phyloP scores from a whole-genome alignment of 2,888 invertebrate species.

The Lasioglossum calceatum region DNA sequence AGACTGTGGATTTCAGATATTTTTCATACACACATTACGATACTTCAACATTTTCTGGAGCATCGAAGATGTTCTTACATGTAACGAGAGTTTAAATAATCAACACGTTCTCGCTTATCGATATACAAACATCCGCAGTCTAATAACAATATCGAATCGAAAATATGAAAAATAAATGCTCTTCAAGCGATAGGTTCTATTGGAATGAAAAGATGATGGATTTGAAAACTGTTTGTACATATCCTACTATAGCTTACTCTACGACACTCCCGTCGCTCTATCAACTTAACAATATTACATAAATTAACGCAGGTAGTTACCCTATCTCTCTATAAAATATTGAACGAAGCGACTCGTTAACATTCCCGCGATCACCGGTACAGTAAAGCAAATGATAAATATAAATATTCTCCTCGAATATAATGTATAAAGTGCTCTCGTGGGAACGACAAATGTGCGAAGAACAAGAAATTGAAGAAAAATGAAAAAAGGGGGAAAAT shows the following conservation, averaged over 20 bases:
- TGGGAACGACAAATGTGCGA: neutral
- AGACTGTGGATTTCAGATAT: neutral
- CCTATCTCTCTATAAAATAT: constrained; percentile 17
- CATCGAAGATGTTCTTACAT: neutral
- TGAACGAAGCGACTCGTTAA: constrained; percentile 1
- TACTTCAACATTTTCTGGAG: neutral
- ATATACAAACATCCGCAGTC: neutral
- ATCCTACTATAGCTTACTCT: constrained; percentile 13
- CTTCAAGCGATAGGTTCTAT: neutral
- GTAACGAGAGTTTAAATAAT: neutral
- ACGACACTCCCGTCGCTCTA: constrained; percentile 10
- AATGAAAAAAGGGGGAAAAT: neutral
- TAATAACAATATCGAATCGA: neutral
- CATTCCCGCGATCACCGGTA: neutral
- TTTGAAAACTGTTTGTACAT: constrained; percentile 13
- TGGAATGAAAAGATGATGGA: neutral
- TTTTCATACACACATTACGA: neutral
- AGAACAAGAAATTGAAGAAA: too few relatives aligned
- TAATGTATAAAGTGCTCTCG: neutral
- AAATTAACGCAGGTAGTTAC: constrained; percentile 12
- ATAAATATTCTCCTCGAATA: neutral
- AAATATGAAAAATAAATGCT: neutral
- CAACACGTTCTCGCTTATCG: neutral
- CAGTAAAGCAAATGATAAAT: neutral
- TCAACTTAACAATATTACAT: constrained; percentile 14